phyloP scores from a whole-genome alignment of 2,797 vertebrate genomes.

The Poeciliopsis infans region DNA sequence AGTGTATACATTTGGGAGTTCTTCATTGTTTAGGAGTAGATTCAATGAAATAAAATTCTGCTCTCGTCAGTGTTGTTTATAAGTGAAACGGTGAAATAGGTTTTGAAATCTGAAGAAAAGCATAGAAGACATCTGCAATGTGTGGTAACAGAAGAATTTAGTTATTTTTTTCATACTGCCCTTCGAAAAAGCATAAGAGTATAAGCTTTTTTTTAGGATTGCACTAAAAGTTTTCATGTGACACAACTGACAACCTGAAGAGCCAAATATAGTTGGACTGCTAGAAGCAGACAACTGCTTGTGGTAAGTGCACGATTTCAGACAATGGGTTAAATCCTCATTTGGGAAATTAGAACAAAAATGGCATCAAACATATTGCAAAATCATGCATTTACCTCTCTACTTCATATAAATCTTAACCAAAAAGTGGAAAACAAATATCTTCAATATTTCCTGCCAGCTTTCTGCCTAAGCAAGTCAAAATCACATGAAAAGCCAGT shows the following conservation, averaged over 20 bases:
- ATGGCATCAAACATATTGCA: not conserved
- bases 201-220: not conserved
- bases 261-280: not conserved
- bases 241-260: not conserved
- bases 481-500: not conserved
- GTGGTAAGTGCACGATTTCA: not conserved
- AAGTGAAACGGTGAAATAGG: not conserved
- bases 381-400: not conserved
- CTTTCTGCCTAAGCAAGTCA: not conserved
- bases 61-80: not conserved
- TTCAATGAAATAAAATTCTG: not conserved
- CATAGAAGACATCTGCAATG: not conserved
- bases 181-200: not conserved
- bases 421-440: not conserved
- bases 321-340: not conserved
- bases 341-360: not conserved
- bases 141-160: not conserved
- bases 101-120: not conserved
- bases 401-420: not conserved
- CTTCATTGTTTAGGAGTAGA: not conserved
- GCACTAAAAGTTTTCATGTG: not conserved
- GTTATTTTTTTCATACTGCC: not conserved
- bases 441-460: not conserved
- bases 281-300: not conserved
- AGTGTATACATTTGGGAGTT: not conserved